Conservation (phyloP, 2,888 invertebrate species). For the Napeogenes sylphis region DNA sequence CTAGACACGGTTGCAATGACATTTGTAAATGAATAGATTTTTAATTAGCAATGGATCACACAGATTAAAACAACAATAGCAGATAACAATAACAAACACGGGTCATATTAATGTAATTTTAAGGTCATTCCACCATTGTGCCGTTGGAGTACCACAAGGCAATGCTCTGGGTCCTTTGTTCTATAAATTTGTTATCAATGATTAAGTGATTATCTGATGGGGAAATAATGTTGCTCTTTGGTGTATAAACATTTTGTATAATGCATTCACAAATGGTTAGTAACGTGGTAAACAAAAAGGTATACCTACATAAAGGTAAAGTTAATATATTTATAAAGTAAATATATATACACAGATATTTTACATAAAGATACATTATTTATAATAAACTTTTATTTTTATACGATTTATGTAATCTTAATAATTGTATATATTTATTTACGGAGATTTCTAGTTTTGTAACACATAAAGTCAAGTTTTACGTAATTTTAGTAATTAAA, state of each 20-base stretch:
- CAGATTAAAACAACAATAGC: conserved; percentile 24
- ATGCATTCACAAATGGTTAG: background rate
- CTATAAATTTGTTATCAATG: conserved; percentile 23
- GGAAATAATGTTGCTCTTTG: conserved; percentile 9
- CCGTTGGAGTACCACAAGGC: conserved; percentile 26
- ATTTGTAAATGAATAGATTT: conserved; percentile 6
- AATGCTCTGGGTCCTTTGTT: conserved; percentile 28
- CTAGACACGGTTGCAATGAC: background rate
- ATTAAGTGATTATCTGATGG: conserved; percentile 17
- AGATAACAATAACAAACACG: conserved; percentile 20
- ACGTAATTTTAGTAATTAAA: no score
- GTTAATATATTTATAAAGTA: no score
- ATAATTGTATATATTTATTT: no score
- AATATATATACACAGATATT: no score
- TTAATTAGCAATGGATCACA: conserved; percentile 19
- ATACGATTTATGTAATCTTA: no score
- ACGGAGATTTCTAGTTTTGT: no score
- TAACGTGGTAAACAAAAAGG: no score
- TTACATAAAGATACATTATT: no score
- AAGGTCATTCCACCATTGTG: conserved; percentile 22
- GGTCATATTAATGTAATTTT: conserved; percentile 21
- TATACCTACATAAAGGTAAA: no score
- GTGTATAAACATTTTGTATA: conserved; percentile 11
- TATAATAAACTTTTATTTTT: no score
- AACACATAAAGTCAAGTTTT: no score